These are phyloP conservation scores for Anoura caudifer DNA, from an alignment of 2,113 vertebrate species.

Conservation along the genomic window DNA sequence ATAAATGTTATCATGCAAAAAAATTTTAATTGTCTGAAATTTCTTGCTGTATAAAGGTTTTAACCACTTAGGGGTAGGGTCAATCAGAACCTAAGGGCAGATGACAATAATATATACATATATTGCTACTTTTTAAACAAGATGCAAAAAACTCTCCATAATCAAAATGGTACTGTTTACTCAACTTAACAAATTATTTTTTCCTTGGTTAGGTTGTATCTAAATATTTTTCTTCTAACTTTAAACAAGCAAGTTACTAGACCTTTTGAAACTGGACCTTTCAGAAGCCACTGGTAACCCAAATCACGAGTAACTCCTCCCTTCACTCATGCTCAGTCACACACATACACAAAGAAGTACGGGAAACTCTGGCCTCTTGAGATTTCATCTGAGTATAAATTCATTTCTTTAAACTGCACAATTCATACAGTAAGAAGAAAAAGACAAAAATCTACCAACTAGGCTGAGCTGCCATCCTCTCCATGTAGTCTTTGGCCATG, in stretches of 20 bases:
- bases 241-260: neutral
- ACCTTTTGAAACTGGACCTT: neutral
- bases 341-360: neutral
- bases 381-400: neutral
- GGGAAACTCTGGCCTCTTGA: neutral
- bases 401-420: neutral
- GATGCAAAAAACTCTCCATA: neutral
- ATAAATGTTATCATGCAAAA: neutral
- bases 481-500: conserved; percentile 97
- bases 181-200: neutral
- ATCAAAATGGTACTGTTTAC: neutral
- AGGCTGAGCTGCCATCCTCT: conserved; percentile 99
- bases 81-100: neutral
- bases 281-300: neutral
- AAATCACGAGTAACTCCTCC: neutral
- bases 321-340: neutral
- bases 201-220: neutral
- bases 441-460: conserved; percentile 97
- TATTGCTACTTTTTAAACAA: neutral
- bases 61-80: neutral
- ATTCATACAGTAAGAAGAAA: conserved; percentile 74
- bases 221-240: conserved; percentile 38
- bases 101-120: neutral
- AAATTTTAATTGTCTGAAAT: neutral
- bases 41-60: conserved; percentile 1